These are phyloP conservation scores for Scortum barcoo DNA, from an alignment of 2,113 vertebrate species.

Conservation along the genomic window DNA sequence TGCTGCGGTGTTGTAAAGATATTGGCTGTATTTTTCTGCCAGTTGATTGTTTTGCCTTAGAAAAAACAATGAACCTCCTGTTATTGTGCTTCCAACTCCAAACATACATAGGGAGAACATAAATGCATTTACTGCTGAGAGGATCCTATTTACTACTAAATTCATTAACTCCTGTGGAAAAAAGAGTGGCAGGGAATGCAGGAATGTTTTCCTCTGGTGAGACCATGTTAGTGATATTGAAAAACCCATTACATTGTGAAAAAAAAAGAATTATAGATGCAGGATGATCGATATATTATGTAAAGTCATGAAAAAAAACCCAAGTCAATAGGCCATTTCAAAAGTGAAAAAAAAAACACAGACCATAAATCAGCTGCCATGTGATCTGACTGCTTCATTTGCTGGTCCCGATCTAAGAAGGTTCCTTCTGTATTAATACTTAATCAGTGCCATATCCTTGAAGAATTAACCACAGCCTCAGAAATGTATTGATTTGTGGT, in stretches of 20 bases:
- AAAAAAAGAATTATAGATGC: constrained; percentile 58
- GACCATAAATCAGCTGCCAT: constrained; percentile 20
- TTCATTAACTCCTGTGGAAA: constrained; percentile 29
- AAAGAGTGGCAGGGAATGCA: not conserved
- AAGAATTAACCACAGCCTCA: not conserved
- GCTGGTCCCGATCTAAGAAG: not conserved
- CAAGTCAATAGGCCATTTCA: constrained; percentile 18
- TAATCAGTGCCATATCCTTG: not conserved
- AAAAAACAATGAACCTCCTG: constrained; percentile 1
- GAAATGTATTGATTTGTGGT: constrained; percentile 20
- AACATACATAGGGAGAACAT: constrained; percentile 27
- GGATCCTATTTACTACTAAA: constrained; percentile 56
- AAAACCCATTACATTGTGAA: constrained; percentile 56
- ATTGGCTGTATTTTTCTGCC: constrained; percentile 5
- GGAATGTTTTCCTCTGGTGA: constrained; percentile 15
- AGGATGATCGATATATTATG: constrained; percentile 38
- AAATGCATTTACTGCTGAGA: constrained; percentile 45
- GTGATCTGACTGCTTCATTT: not conserved
- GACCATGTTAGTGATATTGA: constrained; percentile 31
- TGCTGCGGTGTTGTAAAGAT: not conserved
- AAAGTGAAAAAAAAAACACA: constrained; percentile 39
- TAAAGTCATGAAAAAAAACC: constrained; percentile 22
- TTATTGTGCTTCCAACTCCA: constrained; percentile 26
- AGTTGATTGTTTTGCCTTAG: constrained; percentile 37
- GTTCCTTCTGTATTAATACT: constrained; percentile 7